phyloP scores from a whole-genome alignment of 64 coral and sea anemone genomes.

The Astreopora myriophthalma region DNA sequence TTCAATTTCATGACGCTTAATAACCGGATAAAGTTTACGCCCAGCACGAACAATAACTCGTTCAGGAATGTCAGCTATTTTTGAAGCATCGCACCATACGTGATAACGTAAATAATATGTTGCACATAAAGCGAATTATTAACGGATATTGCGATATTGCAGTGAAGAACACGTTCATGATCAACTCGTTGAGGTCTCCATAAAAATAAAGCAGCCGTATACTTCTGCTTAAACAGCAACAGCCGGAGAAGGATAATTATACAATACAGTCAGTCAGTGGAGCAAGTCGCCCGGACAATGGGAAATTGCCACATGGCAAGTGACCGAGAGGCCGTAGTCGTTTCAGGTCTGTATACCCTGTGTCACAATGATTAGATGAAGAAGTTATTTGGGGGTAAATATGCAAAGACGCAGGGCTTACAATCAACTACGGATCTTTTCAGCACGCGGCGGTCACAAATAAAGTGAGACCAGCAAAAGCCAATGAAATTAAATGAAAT shows the following conservation, averaged over 20 bases:
- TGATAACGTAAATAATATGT: background rate
- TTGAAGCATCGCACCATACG: background rate
- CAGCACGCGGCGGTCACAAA: too few species aligned
- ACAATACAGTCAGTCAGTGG: background rate
- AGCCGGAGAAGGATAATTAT: background rate
- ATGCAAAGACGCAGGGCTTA: too few species aligned
- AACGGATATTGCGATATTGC: constrained; percentile 9
- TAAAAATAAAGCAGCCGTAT: background rate
- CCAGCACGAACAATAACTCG: background rate
- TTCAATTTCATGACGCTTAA: background rate
- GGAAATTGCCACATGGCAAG: constrained; percentile 45
- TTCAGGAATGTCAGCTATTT: constrained; percentile 9
- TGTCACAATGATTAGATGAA: background rate
- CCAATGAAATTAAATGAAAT: too few species aligned
- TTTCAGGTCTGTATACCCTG: background rate
- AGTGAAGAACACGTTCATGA: background rate
- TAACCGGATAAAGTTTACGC: background rate
- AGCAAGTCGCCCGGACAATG: background rate
- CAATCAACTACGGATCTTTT: too few species aligned
- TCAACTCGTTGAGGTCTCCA: background rate
- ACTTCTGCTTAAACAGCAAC: too few species aligned
- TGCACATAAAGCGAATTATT: background rate
- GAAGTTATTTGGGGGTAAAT: background rate
- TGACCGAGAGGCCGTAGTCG: constrained; percentile 15
- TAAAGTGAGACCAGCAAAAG: too few species aligned